Evolutionary conservation across 2,113 vertebrate genomes (phyloP).

Genomic region (Chitala chitala): DNA sequence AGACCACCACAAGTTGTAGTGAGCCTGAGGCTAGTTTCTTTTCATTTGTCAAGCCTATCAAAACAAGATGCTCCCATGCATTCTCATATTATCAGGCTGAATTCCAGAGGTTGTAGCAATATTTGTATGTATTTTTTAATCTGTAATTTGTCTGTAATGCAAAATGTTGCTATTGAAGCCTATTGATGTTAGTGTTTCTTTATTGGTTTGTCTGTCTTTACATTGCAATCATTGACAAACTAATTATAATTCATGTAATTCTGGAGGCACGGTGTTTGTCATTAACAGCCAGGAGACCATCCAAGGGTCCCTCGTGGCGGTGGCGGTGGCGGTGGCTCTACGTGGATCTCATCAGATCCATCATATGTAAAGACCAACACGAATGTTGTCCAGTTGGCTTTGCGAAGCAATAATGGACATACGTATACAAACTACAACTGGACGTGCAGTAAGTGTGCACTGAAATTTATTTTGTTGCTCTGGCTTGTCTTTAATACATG

Average conservation of each 20-base stretch:
- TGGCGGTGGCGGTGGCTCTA: background rate
- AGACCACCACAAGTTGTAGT: conserved; percentile 58
- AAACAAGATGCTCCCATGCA: too few relatives aligned
- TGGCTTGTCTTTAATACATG: background rate
- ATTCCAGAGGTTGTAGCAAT: background rate
- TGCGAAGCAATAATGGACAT: background rate
- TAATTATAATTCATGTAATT: background rate
- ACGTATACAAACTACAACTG: conserved; percentile 45
- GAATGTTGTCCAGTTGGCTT: background rate
- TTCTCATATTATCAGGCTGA: background rate
- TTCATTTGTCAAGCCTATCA: background rate
- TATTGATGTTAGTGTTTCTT: background rate
- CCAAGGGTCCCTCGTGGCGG: conserved; percentile 3
- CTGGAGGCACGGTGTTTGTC: background rate
- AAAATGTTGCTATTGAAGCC: background rate
- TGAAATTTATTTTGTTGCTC: background rate
- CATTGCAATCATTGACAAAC: background rate
- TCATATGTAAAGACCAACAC: background rate
- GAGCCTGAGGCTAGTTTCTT: background rate
- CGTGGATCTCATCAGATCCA: background rate
- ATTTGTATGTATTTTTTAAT: background rate
- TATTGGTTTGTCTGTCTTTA: background rate
- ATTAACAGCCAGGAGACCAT: conserved; percentile 39
- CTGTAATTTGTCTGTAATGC: background rate
- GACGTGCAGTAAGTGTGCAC: conserved; percentile 54